Percentiles rank a stretch among this genome's conserved stretches.
Evolutionary conservation across 2,888 invertebrate genomes (phyloP).

Genomic region (Agelastica alni): DNA sequence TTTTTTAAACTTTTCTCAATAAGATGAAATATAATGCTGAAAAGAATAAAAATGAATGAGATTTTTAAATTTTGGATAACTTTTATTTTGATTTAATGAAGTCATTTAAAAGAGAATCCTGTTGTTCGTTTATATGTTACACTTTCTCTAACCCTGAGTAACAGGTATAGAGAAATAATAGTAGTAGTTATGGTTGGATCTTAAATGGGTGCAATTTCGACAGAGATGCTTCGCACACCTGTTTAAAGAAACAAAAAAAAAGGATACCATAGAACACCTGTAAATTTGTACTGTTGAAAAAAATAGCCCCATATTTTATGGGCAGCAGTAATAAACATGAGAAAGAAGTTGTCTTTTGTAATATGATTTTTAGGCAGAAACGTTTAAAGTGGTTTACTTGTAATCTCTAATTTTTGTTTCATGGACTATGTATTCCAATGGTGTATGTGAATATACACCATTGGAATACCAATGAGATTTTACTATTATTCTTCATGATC

Average conservation of each 20-base stretch:
- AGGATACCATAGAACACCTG: conserved; percentile 31
- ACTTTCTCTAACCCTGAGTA: not conserved
- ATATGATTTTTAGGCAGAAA: conserved; percentile 2
- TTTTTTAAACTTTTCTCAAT: not conserved
- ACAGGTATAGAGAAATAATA: conserved; percentile 16
- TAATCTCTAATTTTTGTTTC: too few species aligned
- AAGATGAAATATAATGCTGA: not conserved
- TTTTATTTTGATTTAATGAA: not conserved
- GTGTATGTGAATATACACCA: too few species aligned
- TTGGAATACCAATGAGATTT: too few species aligned
- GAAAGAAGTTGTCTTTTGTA: conserved; percentile 3
- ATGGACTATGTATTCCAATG: too few species aligned
- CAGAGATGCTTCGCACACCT: conserved; percentile 27
- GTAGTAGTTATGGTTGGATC: conserved; percentile 15
- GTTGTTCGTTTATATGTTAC: too few species aligned
- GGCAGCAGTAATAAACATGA: conserved; percentile 7
- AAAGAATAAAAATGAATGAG: too few species aligned
- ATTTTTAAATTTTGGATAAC: not conserved
- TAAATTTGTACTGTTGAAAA: conserved; percentile 26
- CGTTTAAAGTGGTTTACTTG: too few species aligned
- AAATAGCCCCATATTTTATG: conserved; percentile 10
- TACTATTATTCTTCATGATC: too few species aligned
- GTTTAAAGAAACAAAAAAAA: conserved; percentile 29
- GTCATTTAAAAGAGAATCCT: not conserved
- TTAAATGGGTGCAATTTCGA: conserved; percentile 26